These are phyloP conservation scores for Psilanteris sp. DNA, from an alignment of 1,140 invertebrate species.

Conservation along the genomic window DNA sequence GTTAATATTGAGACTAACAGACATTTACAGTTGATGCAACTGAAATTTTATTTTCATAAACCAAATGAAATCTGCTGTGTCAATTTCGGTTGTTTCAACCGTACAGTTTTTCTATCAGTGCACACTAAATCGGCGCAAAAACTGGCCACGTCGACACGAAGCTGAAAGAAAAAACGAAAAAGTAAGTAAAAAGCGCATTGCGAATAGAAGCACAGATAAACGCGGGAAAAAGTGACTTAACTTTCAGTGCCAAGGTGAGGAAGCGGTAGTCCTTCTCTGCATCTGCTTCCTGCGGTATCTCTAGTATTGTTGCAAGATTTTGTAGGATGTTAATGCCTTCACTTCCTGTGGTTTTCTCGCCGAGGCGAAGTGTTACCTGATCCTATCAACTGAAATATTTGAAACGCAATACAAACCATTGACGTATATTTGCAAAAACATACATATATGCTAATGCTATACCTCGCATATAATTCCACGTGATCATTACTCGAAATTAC, in stretches of 20 bases:
- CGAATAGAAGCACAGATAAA: too few species aligned
- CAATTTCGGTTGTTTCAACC: too few species aligned
- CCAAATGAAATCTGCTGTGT: too few species aligned
- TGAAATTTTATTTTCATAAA: too few species aligned
- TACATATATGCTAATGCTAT: conserved; percentile 14
- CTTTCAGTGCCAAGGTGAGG: conserved; percentile 33
- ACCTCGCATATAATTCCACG: not conserved
- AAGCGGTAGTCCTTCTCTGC: conserved; percentile 31
- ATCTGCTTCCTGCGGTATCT: conserved; percentile 54
- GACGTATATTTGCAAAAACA: conserved; percentile 25
- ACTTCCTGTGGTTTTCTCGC: conserved; percentile 48
- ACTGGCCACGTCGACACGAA: conserved; percentile 5
- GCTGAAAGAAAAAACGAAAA: not conserved
- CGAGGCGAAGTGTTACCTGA: conserved; percentile 23
- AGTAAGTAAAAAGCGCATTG: not conserved
- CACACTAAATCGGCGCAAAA: too few species aligned
- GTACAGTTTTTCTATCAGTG: too few species aligned
- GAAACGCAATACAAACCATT: conserved; percentile 9
- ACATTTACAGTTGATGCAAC: too few species aligned
- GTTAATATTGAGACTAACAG: too few species aligned
- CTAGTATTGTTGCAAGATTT: conserved; percentile 33
- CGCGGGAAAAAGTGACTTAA: conserved; percentile 1
- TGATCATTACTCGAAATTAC: conserved; percentile 33
- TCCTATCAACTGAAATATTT: conserved; percentile 35
- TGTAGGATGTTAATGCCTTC: conserved; percentile 39